Percentiles rank a stretch among this genome's conserved stretches.
Conservation (phyloP, 2,888 invertebrate genomes). For the Dexiosoma caninum region DNA sequence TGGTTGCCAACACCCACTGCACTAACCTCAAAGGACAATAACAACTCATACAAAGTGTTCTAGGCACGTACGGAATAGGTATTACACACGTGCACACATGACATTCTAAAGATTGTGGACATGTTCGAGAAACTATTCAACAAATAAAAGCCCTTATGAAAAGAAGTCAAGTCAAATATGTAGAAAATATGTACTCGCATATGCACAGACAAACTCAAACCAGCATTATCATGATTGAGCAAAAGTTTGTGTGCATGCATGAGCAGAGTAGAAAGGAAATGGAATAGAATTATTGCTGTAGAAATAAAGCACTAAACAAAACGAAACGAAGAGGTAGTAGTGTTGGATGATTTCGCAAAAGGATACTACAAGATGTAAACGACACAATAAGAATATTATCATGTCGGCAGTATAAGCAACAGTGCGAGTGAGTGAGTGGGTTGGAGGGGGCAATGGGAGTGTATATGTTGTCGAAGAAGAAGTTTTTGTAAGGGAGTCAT, state of each 20-base stretch:
- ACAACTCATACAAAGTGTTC: constrained; percentile 12
- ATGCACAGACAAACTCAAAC: not conserved
- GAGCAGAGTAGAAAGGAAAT: constrained; percentile 22
- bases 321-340: not conserved
- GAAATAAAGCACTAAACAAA: constrained; percentile 5
- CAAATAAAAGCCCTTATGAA: constrained; percentile 39
- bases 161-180: constrained; percentile 56
- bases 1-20: constrained; percentile 68
- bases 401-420: constrained; percentile 20
- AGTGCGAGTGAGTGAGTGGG: not conserved
- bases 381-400: constrained; percentile 57
- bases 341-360: constrained; percentile 3
- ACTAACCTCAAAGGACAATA: constrained; percentile 42
- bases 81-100: not conserved
- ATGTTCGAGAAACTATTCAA: constrained; percentile 53
- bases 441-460: no score
- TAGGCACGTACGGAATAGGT: constrained; percentile 5
- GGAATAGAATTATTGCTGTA: constrained; percentile 36
- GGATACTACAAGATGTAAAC: constrained; percentile 44
- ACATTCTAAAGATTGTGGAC: constrained; percentile 40
- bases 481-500: constrained; percentile 20
- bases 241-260: constrained; percentile 6
- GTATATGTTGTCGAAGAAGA: no score
- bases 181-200: not conserved
- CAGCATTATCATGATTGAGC: not conserved